Evolutionary conservation across 2,797 vertebrate species (phyloP), one percentile per base, ranked within the genome.

Genomic region (Catharus ustulatus): DNA sequence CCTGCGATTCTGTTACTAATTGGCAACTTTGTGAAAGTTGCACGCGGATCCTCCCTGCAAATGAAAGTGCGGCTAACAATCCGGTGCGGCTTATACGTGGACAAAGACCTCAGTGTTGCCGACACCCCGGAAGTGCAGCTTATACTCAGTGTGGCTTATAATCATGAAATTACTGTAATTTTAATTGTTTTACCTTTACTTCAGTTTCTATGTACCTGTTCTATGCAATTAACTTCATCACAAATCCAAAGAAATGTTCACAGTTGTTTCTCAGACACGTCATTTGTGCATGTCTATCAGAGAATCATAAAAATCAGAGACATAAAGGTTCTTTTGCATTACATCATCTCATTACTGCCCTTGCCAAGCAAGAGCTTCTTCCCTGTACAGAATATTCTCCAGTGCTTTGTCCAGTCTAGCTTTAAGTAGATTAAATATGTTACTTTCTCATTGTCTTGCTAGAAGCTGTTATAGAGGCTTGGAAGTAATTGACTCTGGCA

Each of bases 381-480:
- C 58, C n/a, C 15, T 29, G 7, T 68, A 71, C 63, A 42, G 40
- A 81, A 24, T 93, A 89, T 95, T 96, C 93, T 89, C 84, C 77
- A 72, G 78, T 54, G 16, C 85, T 96, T 95, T 96, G 93, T 91
- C 77, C 62, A 34, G 48, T 81, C 91, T 86, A 94, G 68, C 62
- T 97, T 92, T 92, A 97, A 96, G 95, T 67, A 95, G 90, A 97
- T 97, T 96, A 97, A 97, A 95, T 92, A 59, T 81, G 91, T 90
- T 29, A 13, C 59, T 94, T 97, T 95, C 92, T 96, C 84, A 80
- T 55, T 83, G 68, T 78, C 87, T 92, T 95, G 96, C 93, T 96
- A 95, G 87, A 76, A 97, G 55, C 87, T 66, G 87, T 91, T 95
- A 95, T 81, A 83, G 95, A 96, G 59, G 46, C 86, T 95, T 27